Base-by-base conservation (phyloP, 1,140 invertebrate species). In the Dreissena rostriformis region DNA sequence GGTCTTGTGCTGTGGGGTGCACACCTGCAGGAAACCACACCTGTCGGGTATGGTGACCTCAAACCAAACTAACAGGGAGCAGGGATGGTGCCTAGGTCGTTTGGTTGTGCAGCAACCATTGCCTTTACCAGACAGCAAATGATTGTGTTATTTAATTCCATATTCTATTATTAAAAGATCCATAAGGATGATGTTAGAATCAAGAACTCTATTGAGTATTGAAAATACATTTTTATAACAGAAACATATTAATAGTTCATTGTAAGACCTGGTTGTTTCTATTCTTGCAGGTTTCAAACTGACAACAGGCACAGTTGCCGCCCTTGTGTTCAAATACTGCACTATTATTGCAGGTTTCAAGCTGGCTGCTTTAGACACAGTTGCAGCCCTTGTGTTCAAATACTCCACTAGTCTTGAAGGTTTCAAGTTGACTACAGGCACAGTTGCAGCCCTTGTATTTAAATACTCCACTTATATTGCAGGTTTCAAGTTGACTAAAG, bases 301-400 rank as follows among this genome's bases (percentile, higher is more conserved):
- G 57, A 98, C 98, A 93, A 97, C 97, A 92, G 96, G 96, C 87
- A 96, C 98, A 53, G 95, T 98, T 10, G 97, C 97, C 92, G 96
- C 96, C 49, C 94, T 98, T 49, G 96, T 97, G 53, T 96, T 98
- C 92, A 96, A 97, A 90, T 99, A 98, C 49, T 68, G 77, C 26
- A 76, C 19, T 24, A 63, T 19, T 63, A 2, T 63, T 63, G 57
- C 19, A n/a, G 19, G 19, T 63, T 63, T n/a, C 6, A 24, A n/a
- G 24, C 6, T 63, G 24, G 6, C 24, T 24, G 6, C 24, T 24
- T 5, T 63, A 63, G 19, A 6, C 19, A 19, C 57, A 24, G 19
- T 24, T 24, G 57, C 6, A 6, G 57, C 19, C 24, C 57, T 19
- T 24, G 19, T n/a, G 19, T 63, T 63, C 24, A n/a, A n/a, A n/a